Evolutionary conservation across 2,888 invertebrate genomes (phyloP).

Genomic region (Calliphora vomitoria): DNA sequence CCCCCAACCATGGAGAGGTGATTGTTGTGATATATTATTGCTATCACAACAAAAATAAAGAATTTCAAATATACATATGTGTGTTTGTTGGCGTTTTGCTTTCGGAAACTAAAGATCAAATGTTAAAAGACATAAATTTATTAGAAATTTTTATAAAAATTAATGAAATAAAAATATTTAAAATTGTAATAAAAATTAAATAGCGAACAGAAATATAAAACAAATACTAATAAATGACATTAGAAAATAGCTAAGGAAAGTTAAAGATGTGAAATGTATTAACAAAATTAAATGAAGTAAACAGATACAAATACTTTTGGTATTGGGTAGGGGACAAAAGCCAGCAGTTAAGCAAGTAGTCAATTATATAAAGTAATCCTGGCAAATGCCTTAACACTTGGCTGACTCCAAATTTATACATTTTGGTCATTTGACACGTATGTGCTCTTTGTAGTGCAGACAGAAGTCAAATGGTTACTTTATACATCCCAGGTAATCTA

Average conservation of each 20-base stretch:
- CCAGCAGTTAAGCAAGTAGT: too few species aligned
- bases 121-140: slow-evolving; percentile 66
- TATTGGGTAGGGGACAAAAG: slow-evolving; percentile 32
- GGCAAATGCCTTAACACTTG: too few species aligned
- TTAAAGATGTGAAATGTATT: slow-evolving; percentile 19
- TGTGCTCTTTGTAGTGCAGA: too few species aligned
- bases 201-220: slow-evolving; percentile 28
- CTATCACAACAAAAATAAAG: slow-evolving; percentile 24
- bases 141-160: slow-evolving; percentile 23
- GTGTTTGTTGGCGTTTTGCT: not conserved
- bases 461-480: too few species aligned
- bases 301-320: slow-evolving; percentile 15
- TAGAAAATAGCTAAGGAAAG: not conserved
- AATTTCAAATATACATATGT: slow-evolving; percentile 23
- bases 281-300: slow-evolving; percentile 55
- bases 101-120: slow-evolving; percentile 40
- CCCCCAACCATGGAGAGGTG: slow-evolving; percentile 29
- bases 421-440: too few species aligned
- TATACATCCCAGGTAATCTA: too few species aligned
- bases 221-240: slow-evolving; percentile 35
- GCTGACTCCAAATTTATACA: too few species aligned
- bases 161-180: slow-evolving; percentile 35
- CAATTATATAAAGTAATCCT: too few species aligned
- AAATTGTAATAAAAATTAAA: slow-evolving; percentile 63
- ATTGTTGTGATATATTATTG: slow-evolving; percentile 14